Conservation (phyloP, 2,113 vertebrate genomes). For the Bambusicola thoracicus region DNA sequence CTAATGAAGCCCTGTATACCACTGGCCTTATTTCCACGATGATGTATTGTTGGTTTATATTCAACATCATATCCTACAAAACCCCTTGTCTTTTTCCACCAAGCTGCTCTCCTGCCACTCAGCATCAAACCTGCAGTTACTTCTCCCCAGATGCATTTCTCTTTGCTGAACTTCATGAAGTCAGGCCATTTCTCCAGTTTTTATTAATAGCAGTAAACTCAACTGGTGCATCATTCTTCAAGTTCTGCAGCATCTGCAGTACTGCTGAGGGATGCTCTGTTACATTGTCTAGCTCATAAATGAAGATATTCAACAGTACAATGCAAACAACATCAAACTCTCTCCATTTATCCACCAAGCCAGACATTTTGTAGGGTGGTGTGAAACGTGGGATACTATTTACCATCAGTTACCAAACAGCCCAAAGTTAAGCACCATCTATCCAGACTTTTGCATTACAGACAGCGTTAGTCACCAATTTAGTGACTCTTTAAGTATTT, state of each 20-base stretch:
- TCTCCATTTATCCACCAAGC: not conserved
- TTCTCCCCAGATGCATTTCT: not conserved
- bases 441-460: not conserved
- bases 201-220: not conserved
- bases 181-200: not conserved
- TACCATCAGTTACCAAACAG: not conserved
- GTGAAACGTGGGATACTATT: not conserved
- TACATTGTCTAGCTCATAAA: not conserved
- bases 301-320: not conserved
- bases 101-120: not conserved
- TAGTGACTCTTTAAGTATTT: not conserved
- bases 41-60: not conserved
- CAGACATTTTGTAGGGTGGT: not conserved
- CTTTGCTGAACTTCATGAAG: not conserved
- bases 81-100: not conserved
- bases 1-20: not conserved
- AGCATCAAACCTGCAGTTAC: not conserved
- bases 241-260: not conserved
- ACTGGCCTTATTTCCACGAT: not conserved
- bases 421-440: not conserved
- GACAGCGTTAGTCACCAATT: not conserved
- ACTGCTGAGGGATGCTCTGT: not conserved
- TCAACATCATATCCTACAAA: not conserved
- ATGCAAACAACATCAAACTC: not conserved
- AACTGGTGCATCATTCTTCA: not conserved